phyloP scores from a whole-genome alignment of 30 jellyfish, hydroid and myxozoan species.

The Nemopilema nomurai region DNA sequence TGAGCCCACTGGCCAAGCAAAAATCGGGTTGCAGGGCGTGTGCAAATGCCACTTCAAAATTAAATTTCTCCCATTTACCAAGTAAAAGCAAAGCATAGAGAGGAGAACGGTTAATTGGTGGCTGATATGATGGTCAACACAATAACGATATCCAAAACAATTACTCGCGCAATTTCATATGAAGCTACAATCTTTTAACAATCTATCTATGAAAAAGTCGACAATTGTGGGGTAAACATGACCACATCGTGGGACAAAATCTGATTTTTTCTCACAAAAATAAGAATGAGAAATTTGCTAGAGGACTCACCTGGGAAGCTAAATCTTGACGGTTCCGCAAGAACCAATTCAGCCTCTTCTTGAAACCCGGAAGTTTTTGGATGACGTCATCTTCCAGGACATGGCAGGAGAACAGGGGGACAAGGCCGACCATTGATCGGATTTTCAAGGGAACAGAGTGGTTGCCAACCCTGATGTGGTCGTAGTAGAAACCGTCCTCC shows the following conservation, averaged over 20 bases:
- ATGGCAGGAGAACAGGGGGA: constrained; percentile 81
- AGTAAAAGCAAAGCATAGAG: too few species aligned
- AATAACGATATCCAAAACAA: too few species aligned
- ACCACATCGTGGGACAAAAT: not conserved
- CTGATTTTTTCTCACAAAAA: not conserved
- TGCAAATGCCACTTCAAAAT: too few species aligned
- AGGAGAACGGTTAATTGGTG: too few species aligned
- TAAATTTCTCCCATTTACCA: too few species aligned
- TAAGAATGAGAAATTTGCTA: too few species aligned
- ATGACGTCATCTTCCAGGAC: constrained; percentile 92
- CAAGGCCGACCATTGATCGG: constrained; percentile 94
- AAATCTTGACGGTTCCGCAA: constrained; percentile 75
- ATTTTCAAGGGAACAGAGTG: constrained; percentile 68
- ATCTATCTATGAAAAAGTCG: too few species aligned
- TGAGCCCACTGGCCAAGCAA: too few species aligned
- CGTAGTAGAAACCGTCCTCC: constrained; percentile 92
- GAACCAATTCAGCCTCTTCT: constrained; percentile 92
- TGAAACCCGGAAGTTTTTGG: constrained; percentile 92
- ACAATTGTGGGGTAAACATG: too few species aligned
- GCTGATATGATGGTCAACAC: too few species aligned
- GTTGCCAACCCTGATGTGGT: constrained; percentile 64
- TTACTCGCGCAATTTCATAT: not conserved
- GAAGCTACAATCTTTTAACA: too few species aligned
- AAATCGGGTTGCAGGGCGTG: too few species aligned
- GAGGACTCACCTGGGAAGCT: constrained; percentile 65